Evolutionary conservation across 2,113 vertebrate genomes (phyloP).

Genomic region (Apteryx owenii): DNA sequence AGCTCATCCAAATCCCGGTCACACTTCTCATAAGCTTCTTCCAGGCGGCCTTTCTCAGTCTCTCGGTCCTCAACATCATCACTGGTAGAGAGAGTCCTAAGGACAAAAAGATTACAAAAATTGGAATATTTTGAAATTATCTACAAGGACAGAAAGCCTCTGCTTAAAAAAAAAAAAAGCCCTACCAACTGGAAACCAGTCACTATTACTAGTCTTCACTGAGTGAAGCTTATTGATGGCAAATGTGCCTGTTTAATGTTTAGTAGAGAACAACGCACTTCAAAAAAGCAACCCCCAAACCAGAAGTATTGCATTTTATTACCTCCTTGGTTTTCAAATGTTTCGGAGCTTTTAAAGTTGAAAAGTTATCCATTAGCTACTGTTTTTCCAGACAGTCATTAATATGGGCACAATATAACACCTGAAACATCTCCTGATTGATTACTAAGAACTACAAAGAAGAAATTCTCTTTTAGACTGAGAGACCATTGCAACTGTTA

Average conservation of each 20-base stretch:
- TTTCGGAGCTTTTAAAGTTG: not conserved
- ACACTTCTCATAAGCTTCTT: conserved; percentile 96
- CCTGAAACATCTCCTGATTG: not conserved
- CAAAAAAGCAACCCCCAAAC: not conserved
- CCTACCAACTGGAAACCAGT: not conserved
- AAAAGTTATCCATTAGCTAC: not conserved
- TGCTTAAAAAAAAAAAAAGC: not conserved
- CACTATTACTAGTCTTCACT: not conserved
- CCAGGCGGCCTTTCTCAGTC: conserved; percentile 93
- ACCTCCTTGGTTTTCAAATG: not conserved
- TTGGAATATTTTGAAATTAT: not conserved
- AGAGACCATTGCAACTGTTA: not conserved
- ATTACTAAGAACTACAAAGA: not conserved
- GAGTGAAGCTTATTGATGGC: not conserved
- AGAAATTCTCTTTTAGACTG: not conserved
- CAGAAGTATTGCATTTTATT: not conserved
- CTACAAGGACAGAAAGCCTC: not conserved
- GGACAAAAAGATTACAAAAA: not conserved
- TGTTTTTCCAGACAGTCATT: conserved; percentile 23
- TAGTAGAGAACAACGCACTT: not conserved
- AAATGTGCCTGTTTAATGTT: not conserved
- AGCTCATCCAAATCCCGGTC: conserved; percentile 91
- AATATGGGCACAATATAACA: not conserved
- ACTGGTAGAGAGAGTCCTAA: conserved; percentile 91
- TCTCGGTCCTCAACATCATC: conserved; percentile 95